Evolutionary conservation across 2,113 vertebrate species (phyloP), one percentile per base, ranked within the genome.

Genomic region (Thamnophis sirtalis): DNA sequence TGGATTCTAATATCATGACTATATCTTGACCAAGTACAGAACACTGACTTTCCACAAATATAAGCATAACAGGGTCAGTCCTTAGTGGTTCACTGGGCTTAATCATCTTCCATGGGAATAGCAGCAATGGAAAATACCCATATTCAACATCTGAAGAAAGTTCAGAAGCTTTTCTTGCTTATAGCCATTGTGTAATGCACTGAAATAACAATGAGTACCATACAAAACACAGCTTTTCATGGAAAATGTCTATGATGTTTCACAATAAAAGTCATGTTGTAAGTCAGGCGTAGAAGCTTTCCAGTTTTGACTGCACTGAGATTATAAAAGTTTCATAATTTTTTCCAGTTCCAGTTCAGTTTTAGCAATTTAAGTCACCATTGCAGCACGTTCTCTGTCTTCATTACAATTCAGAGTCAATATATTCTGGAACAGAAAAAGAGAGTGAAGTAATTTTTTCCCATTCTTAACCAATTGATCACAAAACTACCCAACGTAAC

Each of bases 31-130:
- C 98, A 87, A 98, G 96, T 0, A 96, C 84, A 15, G 98, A 98
- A 87, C 98, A 98, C 87, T 98, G 98, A 94, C 98, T 98, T 91
- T 98, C 98, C 96, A 98, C 97, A 96, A 98, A 98, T 84, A 98
- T 97, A 88, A 98, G 96, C 68, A 98, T 96, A 4, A 96, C 94
- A 21, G 98, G 96, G 9, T 98, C 97, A 58, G 97, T 97, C 93
- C 96, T 97, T 5, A 94, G 85, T 10, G 96, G 94, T 60, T 97
- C 96, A 7, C 95, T 0, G 19, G 96, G 89, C 94, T 96, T 97
- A 53, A 22, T 0, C 17, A 92, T 94, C 96, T 97, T 98, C 95
- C 94, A 93, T 68, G 96, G 97, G 94, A 94, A 63, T 54, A 97
- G 54, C 43, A 95, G 93, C 6, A 60, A 22, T 53, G 96, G 97